Conservation (phyloP, 2,113 vertebrate genomes). For the Eptesicus fuscus region DNA sequence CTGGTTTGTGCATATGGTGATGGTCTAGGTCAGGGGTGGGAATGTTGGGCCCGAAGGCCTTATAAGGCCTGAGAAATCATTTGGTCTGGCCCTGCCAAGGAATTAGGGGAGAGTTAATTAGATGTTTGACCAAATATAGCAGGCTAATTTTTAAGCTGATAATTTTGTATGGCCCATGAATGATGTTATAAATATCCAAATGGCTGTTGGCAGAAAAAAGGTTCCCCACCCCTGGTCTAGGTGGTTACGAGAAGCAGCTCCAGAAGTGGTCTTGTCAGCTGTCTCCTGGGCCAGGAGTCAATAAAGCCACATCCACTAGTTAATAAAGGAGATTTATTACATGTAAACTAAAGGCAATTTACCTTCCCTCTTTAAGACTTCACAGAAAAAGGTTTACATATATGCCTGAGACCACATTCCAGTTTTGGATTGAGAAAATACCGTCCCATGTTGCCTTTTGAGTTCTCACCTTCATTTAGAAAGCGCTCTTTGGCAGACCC, state of each 20-base stretch:
- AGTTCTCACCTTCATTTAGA: not conserved
- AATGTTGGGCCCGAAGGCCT: too few relatives aligned
- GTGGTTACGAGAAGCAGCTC: not conserved
- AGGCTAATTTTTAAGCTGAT: too few relatives aligned
- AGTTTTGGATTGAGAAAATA: not conserved
- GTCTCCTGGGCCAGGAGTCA: not conserved
- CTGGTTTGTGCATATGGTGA: fast-evolving
- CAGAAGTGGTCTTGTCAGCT: not conserved
- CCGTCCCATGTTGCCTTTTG: not conserved
- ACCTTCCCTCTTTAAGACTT: not conserved
- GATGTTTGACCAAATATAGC: too few relatives aligned
- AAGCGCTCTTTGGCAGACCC: not conserved
- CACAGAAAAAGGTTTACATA: not conserved
- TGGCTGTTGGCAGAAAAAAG: too few relatives aligned
- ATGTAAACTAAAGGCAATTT: not conserved
- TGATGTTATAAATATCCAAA: too few relatives aligned
- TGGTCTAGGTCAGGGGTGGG: too few relatives aligned
- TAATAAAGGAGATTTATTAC: not conserved
- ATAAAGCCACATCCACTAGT: not conserved
- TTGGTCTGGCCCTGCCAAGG: too few relatives aligned
- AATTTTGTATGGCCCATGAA: too few relatives aligned
- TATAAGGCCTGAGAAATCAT: too few relatives aligned
- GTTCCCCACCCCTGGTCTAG: too few relatives aligned
- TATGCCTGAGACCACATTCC: not conserved
- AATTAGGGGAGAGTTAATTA: too few relatives aligned